phyloP scores from a whole-genome alignment of 1,140 invertebrate genomes.

The Drosophila burlai region DNA sequence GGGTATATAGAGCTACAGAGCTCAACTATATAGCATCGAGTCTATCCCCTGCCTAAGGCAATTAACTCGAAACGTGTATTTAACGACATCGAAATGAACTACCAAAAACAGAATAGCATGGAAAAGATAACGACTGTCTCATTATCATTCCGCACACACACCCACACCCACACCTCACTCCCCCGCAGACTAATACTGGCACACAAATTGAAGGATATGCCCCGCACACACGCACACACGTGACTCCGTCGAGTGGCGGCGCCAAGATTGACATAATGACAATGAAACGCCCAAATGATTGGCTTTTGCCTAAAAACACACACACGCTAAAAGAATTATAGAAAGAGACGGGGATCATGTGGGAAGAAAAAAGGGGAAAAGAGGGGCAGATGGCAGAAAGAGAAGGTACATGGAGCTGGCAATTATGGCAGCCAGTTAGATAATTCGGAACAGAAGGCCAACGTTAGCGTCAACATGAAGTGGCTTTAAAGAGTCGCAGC shows the following conservation, averaged over 20 bases:
- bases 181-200: constrained; percentile 8
- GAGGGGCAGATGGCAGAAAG: not conserved
- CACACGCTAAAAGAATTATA: constrained; percentile 23
- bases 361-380: not conserved
- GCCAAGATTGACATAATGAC: constrained; percentile 63
- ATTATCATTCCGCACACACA: constrained; percentile 57
- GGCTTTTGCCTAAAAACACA: constrained; percentile 51
- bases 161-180: not conserved
- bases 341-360: not conserved
- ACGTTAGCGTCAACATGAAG: constrained; percentile 45
- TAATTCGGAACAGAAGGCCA: constrained; percentile 52
- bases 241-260: constrained; percentile 38
- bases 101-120: constrained; percentile 69
- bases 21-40: not conserved
- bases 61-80: constrained; percentile 76
- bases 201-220: constrained; percentile 50
- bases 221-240: constrained; percentile 31
- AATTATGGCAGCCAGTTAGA: constrained; percentile 50
- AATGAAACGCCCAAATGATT: constrained; percentile 77
- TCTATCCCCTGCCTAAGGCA: constrained; percentile 24
- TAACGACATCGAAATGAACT: constrained; percentile 79
- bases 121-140: constrained; percentile 68
- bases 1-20: not conserved
- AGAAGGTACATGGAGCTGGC: constrained; percentile 26
- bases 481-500: constrained; percentile 64